Evolutionary conservation across 2,797 vertebrate genomes (phyloP).

Genomic region (Notolabrus celidotus): DNA sequence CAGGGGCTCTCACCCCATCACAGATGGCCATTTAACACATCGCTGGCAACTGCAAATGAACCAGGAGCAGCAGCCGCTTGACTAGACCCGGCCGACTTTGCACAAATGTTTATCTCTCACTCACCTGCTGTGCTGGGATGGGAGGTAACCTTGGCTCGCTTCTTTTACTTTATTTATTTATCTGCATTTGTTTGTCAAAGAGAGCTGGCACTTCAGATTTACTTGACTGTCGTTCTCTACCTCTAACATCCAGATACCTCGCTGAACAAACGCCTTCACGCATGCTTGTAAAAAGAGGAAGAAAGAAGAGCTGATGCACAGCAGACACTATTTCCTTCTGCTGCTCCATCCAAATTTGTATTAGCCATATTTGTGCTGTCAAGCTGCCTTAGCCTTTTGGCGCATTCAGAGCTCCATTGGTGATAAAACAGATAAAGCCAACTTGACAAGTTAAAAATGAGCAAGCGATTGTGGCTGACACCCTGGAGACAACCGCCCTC

Average conservation of each 20-base stretch:
- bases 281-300: too few relatives aligned
- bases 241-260: slow-evolving; percentile 8
- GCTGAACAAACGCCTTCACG: slow-evolving; percentile 31
- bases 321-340: slow-evolving; percentile 32
- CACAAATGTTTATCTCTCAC: slow-evolving; percentile 75
- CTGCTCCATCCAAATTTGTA: slow-evolving; percentile 57
- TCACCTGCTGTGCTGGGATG: slow-evolving; percentile 71
- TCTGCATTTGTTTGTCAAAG: slow-evolving; percentile 38
- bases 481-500: slow-evolving; percentile 66
- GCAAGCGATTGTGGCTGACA: slow-evolving; percentile 71
- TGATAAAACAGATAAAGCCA: slow-evolving; percentile 79
- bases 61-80: slow-evolving; percentile 67
- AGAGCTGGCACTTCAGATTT: slow-evolving; percentile 19
- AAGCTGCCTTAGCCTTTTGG: slow-evolving; percentile 65
- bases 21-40: slow-evolving; percentile 86
- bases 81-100: slow-evolving; percentile 67
- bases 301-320: slow-evolving; percentile 27
- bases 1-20: slow-evolving; percentile 73
- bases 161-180: slow-evolving; percentile 44
- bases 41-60: slow-evolving; percentile 81
- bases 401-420: slow-evolving; percentile 59
- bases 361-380: slow-evolving; percentile 68
- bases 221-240: background rate
- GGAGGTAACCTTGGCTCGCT: slow-evolving; percentile 51
- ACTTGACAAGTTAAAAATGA: slow-evolving; percentile 81